These are phyloP conservation scores for Andrena haemorrhoa DNA, from an alignment of 2,888 invertebrate genomes.

Conservation along the genomic window DNA sequence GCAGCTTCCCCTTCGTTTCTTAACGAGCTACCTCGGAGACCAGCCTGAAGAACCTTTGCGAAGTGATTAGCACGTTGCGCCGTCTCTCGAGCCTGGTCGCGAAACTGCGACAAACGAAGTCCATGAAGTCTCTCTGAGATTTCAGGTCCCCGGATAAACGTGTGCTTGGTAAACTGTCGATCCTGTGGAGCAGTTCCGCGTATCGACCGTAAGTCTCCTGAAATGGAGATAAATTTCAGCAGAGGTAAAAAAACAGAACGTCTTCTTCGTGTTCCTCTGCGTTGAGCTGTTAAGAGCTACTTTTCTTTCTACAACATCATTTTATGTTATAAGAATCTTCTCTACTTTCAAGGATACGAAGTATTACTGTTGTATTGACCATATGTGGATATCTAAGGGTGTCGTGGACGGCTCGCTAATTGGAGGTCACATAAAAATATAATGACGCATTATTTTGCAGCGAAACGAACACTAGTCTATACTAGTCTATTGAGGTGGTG, in stretches of 20 bases:
- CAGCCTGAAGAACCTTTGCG: conserved; percentile 91
- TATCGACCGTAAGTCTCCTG: conserved; percentile 92
- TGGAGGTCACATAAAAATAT: no score
- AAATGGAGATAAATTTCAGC: conserved; percentile 16
- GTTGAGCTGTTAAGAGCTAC: no score
- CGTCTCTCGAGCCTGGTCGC: conserved; percentile 91
- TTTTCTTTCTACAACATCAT: no score
- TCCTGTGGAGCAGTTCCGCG: conserved; percentile 91
- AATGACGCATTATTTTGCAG: no score
- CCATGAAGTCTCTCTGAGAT: conserved; percentile 92
- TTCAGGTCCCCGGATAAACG: conserved; percentile 87
- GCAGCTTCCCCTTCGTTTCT: not conserved
- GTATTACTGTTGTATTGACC: no score
- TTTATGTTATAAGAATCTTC: no score
- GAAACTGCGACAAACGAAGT: conserved; percentile 92
- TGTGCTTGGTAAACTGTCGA: conserved; percentile 87
- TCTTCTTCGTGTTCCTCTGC: no score
- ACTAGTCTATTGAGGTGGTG: no score
- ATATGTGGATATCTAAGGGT: no score
- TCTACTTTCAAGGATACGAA: no score
- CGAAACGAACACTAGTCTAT: no score
- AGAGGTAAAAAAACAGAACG: not conserved
- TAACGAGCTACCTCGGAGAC: conserved; percentile 87
- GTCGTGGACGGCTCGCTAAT: no score
- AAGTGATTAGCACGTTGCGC: conserved; percentile 90